Conservation (phyloP, 2,797 vertebrate species). For the Acanthopagrus latus region DNA sequence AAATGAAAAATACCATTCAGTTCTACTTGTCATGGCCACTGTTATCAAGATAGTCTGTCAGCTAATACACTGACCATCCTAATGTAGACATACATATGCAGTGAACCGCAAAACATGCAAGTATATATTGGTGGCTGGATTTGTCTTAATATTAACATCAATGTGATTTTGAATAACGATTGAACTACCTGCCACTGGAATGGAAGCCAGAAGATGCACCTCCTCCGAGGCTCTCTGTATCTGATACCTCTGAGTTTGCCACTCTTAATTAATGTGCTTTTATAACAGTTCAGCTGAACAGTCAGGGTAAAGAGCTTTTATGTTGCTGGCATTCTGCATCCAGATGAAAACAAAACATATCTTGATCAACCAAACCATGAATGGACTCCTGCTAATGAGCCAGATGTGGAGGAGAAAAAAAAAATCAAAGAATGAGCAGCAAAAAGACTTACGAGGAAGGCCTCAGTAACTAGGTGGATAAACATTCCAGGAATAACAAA, state of each 20-base stretch:
- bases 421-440: constrained; percentile 12
- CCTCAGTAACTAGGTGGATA: background rate
- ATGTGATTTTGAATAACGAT: background rate
- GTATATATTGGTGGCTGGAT: background rate
- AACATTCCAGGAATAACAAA: background rate
- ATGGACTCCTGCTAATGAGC: constrained; percentile 18
- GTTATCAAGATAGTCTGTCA: background rate
- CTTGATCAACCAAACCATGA: constrained; percentile 12
- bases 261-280: background rate
- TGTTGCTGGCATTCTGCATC: constrained; percentile 2
- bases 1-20: background rate
- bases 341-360: constrained; percentile 19
- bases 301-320: constrained; percentile 1
- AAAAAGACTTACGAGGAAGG: constrained; percentile 9
- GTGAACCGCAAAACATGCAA: background rate
- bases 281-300: background rate
- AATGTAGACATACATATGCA: background rate
- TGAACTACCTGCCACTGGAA: background rate
- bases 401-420: constrained; percentile 10
- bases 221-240: background rate
- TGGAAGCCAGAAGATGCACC: background rate
- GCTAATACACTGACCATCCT: background rate
- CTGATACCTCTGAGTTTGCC: background rate
- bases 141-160: background rate
- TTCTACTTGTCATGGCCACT: background rate